phyloP scores from a whole-genome alignment of 2,113 vertebrate genomes.

The Clarias gariepinus region DNA sequence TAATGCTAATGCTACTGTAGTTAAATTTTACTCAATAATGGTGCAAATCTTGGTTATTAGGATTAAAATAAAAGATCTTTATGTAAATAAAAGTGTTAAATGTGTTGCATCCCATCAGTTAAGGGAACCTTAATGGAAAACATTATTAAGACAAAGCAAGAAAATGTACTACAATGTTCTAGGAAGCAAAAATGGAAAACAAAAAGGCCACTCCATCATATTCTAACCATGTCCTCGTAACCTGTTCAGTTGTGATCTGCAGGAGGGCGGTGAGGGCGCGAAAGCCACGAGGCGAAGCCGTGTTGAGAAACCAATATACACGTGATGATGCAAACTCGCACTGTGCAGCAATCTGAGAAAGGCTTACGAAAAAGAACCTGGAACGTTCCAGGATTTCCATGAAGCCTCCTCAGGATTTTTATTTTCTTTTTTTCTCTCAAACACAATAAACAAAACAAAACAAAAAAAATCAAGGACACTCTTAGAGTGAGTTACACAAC shows the following conservation, averaged over 20 bases:
- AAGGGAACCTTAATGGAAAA: neutral
- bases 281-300: neutral
- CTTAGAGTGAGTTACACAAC: constrained; percentile 53
- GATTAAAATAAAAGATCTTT: neutral
- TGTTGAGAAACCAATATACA: constrained; percentile 21
- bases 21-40: neutral
- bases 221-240: neutral
- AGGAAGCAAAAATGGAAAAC: neutral
- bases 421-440: constrained; percentile 13
- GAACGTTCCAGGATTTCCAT: neutral
- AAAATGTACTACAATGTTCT: neutral
- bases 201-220: neutral
- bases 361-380: constrained; percentile 8
- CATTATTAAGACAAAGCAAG: neutral
- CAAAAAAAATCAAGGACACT: constrained; percentile 39
- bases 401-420: constrained; percentile 16
- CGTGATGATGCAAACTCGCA: neutral
- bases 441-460: constrained; percentile 32
- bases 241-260: neutral
- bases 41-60: neutral
- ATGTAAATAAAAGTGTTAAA: neutral
- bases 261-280: neutral
- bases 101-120: neutral
- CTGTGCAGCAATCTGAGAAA: constrained; percentile 35
- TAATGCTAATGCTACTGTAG: no score